These are phyloP conservation scores for Zoanthus solanderi DNA, from an alignment of 92 coral and sea anemone genomes.

Conservation along the genomic window DNA sequence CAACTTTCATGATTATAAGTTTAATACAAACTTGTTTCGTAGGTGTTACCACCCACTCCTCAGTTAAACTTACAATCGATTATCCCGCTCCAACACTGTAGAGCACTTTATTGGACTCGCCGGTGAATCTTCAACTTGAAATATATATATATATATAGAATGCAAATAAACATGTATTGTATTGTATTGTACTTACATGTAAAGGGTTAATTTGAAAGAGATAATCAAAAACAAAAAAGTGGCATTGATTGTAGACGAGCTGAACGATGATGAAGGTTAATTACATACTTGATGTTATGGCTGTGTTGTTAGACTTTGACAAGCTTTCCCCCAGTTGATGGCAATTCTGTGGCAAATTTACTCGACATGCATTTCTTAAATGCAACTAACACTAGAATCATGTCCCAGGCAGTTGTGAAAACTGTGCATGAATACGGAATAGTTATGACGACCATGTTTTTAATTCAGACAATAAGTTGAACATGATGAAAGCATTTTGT, in stretches of 20 bases:
- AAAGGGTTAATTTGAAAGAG: slow-evolving; percentile 57
- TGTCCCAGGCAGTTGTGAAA: slow-evolving; percentile 54
- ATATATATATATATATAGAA: no score
- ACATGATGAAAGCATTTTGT: slow-evolving; percentile 74
- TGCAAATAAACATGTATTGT: no score
- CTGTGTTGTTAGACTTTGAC: slow-evolving; percentile 48
- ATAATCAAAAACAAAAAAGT: slow-evolving; percentile 47
- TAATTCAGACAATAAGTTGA: slow-evolving; percentile 68
- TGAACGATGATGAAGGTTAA: slow-evolving; percentile 57
- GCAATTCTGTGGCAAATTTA: slow-evolving; percentile 43
- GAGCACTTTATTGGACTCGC: no score
- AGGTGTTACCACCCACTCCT: no score
- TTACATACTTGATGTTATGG: slow-evolving; percentile 60
- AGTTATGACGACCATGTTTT: slow-evolving; percentile 67
- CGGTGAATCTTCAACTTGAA: no score
- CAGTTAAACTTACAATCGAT: no score
- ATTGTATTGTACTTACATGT: not conserved
- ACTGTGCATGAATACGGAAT: slow-evolving; percentile 61
- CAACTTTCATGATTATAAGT: no score
- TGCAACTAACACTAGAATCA: slow-evolving; percentile 63
- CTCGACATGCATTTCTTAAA: not conserved
- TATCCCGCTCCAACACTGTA: no score
- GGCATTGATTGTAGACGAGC: slow-evolving; percentile 66
- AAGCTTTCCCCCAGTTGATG: slow-evolving; percentile 45
- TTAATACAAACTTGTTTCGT: no score